phyloP scores from a whole-genome alignment of 2,888 invertebrate genomes.

The Tolmerus cingulatus region DNA sequence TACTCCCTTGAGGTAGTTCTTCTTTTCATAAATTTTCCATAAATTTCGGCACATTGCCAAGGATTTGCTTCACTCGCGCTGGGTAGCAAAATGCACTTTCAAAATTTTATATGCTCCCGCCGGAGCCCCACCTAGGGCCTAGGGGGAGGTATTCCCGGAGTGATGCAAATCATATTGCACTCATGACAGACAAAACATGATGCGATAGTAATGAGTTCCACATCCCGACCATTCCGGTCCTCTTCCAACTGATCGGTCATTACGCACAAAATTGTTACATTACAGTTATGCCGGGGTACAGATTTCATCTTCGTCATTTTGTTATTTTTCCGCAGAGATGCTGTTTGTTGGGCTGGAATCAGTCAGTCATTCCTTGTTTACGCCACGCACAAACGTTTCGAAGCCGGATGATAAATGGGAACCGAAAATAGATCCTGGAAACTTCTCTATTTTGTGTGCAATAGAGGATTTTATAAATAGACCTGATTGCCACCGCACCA shows the following conservation, averaged over 20 bases:
- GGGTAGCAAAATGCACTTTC: background rate
- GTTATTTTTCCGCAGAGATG: background rate
- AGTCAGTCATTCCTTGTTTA: background rate
- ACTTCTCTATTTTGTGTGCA: background rate
- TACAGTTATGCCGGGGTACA: background rate
- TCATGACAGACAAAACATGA: background rate
- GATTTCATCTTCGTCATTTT: background rate
- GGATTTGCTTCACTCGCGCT: background rate
- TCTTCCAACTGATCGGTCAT: background rate
- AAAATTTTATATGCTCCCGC: background rate
- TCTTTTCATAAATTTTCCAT: background rate
- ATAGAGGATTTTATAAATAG: background rate
- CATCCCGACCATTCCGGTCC: background rate
- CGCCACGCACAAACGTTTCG: background rate
- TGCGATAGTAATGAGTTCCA: background rate
- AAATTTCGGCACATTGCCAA: constrained; percentile 14
- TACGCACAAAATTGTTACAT: background rate
- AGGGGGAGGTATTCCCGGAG: background rate
- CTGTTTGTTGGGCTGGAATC: background rate
- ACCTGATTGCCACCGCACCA: background rate
- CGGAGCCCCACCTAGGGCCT: background rate
- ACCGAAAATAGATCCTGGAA: background rate
- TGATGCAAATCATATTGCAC: background rate
- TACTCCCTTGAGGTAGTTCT: background rate
- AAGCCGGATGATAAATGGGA: constrained; percentile 1